Percentiles rank a stretch among this genome's conserved stretches.
These are phyloP conservation scores for Atopsyche davidsoni DNA, from an alignment of 1,140 invertebrate genomes.

Conservation along the genomic window DNA sequence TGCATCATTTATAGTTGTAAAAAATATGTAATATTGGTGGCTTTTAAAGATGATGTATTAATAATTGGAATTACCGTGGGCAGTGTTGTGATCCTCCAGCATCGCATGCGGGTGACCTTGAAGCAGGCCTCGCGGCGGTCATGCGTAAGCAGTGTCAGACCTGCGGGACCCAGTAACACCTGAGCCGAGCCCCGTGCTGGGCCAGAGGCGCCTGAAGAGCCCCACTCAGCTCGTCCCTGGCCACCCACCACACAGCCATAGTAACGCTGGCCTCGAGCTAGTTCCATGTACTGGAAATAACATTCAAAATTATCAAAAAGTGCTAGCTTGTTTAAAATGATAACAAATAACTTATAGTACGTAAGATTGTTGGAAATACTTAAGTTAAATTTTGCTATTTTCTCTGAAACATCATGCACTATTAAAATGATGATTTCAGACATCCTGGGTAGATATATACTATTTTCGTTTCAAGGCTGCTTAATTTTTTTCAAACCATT, in stretches of 20 bases:
- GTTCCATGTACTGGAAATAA: constrained; percentile 68
- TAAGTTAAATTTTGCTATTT: too few relatives aligned
- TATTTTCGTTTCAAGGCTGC: too few relatives aligned
- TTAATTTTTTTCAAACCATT: too few relatives aligned
- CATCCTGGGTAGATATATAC: too few relatives aligned
- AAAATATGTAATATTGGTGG: background rate
- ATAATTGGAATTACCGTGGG: constrained; percentile 65
- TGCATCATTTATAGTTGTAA: too few relatives aligned
- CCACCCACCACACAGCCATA: constrained; percentile 86
- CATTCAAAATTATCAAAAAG: constrained; percentile 6
- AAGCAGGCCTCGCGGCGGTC: constrained; percentile 69
- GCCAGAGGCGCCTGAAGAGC: constrained; percentile 18
- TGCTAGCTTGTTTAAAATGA: too few relatives aligned
- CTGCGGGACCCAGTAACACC: constrained; percentile 17
- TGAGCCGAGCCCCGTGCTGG: constrained; percentile 11
- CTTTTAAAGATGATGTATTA: background rate
- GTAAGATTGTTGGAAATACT: too few relatives aligned
- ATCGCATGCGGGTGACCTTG: constrained; percentile 90
- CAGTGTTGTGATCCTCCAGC: constrained; percentile 90
- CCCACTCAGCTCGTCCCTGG: constrained; percentile 38
- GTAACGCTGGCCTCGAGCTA: constrained; percentile 73
- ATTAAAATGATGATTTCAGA: too few relatives aligned
- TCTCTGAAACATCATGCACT: too few relatives aligned
- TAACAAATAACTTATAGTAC: too few relatives aligned
- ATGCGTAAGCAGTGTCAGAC: constrained; percentile 29